A percentile compares a stretch with the other conserved stretches of the same genome.
These are phyloP conservation scores for Labeo calbasu DNA, from an alignment of 2,797 vertebrate species.

Conservation along the genomic window DNA sequence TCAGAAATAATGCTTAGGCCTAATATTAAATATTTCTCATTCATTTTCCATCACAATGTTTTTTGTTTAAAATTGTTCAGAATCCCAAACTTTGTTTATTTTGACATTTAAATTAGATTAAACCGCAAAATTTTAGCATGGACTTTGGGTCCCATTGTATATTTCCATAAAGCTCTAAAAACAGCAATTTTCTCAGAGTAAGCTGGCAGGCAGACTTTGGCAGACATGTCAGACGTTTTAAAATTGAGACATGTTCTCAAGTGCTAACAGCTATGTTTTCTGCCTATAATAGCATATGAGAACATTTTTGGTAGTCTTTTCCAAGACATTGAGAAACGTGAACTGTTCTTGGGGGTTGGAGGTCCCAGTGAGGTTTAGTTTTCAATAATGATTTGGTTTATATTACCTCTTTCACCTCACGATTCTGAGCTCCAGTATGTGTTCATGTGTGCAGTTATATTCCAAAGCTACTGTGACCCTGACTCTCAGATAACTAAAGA, in stretches of 20 bases:
- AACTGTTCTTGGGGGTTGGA: background rate
- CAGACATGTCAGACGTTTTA: background rate
- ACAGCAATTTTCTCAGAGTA: background rate
- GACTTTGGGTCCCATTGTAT: background rate
- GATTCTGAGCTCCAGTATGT: conserved; percentile 6
- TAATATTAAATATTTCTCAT: background rate
- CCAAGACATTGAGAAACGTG: background rate
- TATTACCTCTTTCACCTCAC: conserved; percentile 22
- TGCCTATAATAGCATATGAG: background rate
- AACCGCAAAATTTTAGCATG: background rate
- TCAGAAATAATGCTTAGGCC: background rate
- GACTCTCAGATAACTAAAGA: conserved; percentile 46
- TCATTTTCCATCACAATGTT: background rate
- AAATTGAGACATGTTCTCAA: conserved; percentile 8
- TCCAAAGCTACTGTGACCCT: conserved; percentile 33
- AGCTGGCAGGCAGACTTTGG: conserved; percentile 13
- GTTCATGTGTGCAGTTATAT: conserved; percentile 26
- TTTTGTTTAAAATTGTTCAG: background rate
- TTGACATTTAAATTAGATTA: background rate
- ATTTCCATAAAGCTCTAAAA: background rate
- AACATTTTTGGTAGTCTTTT: background rate
- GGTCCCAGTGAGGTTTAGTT: background rate
- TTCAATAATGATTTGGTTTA: conserved; percentile 14
- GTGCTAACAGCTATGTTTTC: conserved; percentile 8
- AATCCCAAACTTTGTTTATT: background rate